A percentile compares a stretch with the other conserved stretches of the same genome.
phyloP scores from a whole-genome alignment of 2,113 vertebrate genomes.

The Pyrgilauda ruficollis region DNA sequence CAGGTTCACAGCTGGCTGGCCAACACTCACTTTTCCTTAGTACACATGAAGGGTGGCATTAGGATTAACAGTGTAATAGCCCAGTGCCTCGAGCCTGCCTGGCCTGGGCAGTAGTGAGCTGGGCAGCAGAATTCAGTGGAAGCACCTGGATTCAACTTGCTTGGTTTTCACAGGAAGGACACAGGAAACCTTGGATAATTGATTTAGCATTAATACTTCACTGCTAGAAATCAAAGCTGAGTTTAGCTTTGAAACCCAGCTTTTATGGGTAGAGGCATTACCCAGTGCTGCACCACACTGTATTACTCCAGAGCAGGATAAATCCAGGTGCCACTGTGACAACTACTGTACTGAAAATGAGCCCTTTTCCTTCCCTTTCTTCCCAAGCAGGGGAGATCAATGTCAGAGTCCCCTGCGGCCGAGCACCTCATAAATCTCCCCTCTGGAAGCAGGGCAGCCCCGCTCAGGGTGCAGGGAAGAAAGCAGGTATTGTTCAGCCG shows the following conservation, averaged over 20 bases:
- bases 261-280: neutral
- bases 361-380: neutral
- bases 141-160: neutral
- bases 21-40: neutral
- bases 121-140: neutral
- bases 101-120: neutral
- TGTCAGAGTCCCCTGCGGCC: neutral
- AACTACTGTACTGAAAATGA: neutral
- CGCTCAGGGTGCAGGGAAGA: neutral
- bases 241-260: neutral
- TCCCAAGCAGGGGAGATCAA: neutral
- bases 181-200: neutral
- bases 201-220: neutral
- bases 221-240: neutral
- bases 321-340: neutral
- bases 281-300: neutral
- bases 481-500: neutral
- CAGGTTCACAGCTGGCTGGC: neutral
- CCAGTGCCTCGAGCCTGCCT: neutral
- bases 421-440: slow-evolving; percentile 35
- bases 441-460: neutral
- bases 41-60: neutral
- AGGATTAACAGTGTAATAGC: neutral
- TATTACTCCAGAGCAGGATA: neutral
- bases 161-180: neutral